A percentile compares a stretch with the other conserved stretches of the same genome.
Evolutionary conservation across 2,888 invertebrate genomes (phyloP).

Genomic region (Leptarthrus brevirostris): DNA sequence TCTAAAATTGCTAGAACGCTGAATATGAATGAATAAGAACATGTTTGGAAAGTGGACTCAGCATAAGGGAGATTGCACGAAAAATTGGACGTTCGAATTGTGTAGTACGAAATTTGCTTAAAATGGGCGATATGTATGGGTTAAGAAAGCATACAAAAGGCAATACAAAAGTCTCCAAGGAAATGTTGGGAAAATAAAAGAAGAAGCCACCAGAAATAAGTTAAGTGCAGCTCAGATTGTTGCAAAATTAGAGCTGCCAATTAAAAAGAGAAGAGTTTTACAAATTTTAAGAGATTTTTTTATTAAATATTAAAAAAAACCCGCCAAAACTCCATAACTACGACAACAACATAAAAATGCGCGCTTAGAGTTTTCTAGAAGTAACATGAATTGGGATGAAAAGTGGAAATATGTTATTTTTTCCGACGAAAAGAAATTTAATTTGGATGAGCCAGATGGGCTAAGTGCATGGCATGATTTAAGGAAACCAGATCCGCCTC

Average conservation of each 20-base stretch:
- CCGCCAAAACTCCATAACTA: too few relatives aligned
- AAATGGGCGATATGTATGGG: slow-evolving; percentile 7
- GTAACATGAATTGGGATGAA: neutral
- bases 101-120: neutral
- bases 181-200: too few relatives aligned
- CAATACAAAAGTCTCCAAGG: neutral
- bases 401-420: neutral
- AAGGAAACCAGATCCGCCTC: neutral
- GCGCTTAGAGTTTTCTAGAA: neutral
- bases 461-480: slow-evolving; percentile 5
- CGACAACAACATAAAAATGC: too few relatives aligned
- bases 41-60: neutral
- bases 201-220: too few relatives aligned
- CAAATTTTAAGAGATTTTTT: neutral
- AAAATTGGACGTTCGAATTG: neutral
- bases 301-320: neutral
- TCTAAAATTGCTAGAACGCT: too few relatives aligned
- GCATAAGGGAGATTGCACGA: too few relatives aligned
- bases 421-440: neutral
- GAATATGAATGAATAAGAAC: neutral
- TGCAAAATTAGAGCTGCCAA: slow-evolving; percentile 1
- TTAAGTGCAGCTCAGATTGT: slow-evolving; percentile 22
- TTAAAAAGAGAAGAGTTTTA: neutral
- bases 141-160: neutral
- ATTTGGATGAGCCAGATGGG: neutral